Evolutionary conservation across 37 sponge, comb jelly and placozoan genomes (phyloP).

Genomic region (Hexactinellida sp.): DNA sequence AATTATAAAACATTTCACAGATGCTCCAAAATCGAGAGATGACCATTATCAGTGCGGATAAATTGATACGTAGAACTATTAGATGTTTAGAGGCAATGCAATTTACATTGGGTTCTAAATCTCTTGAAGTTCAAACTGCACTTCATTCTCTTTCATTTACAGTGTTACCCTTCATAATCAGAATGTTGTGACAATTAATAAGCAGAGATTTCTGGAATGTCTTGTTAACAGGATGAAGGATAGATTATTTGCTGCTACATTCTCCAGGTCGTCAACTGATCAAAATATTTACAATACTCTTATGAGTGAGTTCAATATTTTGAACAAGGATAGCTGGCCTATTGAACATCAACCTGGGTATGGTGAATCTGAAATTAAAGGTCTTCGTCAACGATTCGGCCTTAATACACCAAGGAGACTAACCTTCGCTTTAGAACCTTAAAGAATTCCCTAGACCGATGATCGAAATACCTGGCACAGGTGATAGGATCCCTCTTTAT

Average conservation of each 20-base stretch:
- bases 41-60: slow-evolving; percentile 5
- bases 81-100: slow-evolving; percentile 6
- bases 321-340: slow-evolving; percentile 13
- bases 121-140: slow-evolving; percentile 17
- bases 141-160: slow-evolving; percentile 10
- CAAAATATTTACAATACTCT: background rate
- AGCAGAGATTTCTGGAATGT: slow-evolving; percentile 19
- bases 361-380: slow-evolving; percentile 18
- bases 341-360: slow-evolving; percentile 19
- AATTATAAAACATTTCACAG: slow-evolving; percentile 13
- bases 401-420: background rate
- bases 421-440: background rate
- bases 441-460: background rate
- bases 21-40: slow-evolving; percentile 20
- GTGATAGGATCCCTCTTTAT: too few species aligned
- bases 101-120: slow-evolving; percentile 17
- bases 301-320: slow-evolving; percentile 12
- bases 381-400: slow-evolving; percentile 16
- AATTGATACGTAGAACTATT: slow-evolving; percentile 18
- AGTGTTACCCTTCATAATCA: slow-evolving; percentile 12
- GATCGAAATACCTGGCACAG: too few species aligned
- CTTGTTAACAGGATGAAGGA: slow-evolving; percentile 12
- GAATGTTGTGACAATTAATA: background rate
- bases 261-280: slow-evolving; percentile 8
- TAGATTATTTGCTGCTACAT: slow-evolving; percentile 5